Conservation (phyloP, 92 coral and sea anemone genomes). For the Blastomussa wellsi region DNA sequence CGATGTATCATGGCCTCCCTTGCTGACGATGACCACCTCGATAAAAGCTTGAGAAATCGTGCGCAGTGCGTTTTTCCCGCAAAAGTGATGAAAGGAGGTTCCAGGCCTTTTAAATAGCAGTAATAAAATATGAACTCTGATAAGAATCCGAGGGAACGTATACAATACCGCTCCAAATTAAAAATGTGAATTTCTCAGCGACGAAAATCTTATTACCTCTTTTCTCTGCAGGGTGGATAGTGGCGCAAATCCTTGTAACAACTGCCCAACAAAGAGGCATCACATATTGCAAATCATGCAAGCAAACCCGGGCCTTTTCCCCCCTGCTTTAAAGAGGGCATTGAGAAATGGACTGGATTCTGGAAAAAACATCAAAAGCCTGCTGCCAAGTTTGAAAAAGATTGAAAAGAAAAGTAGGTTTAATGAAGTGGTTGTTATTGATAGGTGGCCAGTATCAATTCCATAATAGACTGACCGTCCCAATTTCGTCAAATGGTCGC, state of each 20-base stretch:
- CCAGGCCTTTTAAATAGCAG: too few species aligned
- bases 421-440: neutral
- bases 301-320: neutral
- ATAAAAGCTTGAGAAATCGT: too few species aligned
- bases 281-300: neutral
- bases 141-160: too few species aligned
- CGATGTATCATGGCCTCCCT: too few species aligned
- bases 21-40: too few species aligned
- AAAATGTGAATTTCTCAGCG: too few species aligned
- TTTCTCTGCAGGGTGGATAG: neutral
- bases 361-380: neutral
- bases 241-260: neutral
- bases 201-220: too few species aligned
- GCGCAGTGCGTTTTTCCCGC: too few species aligned
- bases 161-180: too few species aligned
- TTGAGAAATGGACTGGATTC: slow-evolving; percentile 11
- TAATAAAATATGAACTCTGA: too few species aligned
- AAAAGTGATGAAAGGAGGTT: too few species aligned
- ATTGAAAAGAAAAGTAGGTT: neutral
- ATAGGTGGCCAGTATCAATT: neutral
- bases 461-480: neutral
- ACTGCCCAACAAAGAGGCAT: slow-evolving; percentile 4
- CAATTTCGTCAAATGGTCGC: neutral
- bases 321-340: neutral
- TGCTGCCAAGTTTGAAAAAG: slow-evolving; percentile 5